Conservation (phyloP, 2,888 invertebrate genomes). For the Tipula confusa region DNA sequence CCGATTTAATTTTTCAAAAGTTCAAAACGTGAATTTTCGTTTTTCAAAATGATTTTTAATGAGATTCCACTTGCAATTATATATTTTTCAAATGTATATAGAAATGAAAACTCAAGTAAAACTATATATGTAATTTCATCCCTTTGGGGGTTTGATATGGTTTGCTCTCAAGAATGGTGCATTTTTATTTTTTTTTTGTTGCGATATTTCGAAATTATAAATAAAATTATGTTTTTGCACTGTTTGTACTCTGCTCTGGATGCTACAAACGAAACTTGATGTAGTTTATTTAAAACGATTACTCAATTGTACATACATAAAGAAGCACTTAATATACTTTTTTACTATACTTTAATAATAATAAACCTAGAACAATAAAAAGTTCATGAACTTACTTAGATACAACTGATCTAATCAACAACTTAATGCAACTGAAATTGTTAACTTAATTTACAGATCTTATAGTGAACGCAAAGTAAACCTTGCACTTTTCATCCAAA, state of each 20-base stretch:
- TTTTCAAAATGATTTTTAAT: neutral
- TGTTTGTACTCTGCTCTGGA: neutral
- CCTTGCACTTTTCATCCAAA: no score
- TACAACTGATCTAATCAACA: no score
- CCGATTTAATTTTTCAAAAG: neutral
- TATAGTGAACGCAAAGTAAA: no score
- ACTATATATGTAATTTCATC: neutral
- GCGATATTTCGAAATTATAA: neutral
- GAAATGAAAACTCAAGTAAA: neutral
- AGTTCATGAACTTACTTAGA: no score
- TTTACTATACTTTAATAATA: no score
- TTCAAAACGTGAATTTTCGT: slow-evolving; percentile 3
- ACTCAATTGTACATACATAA: no score
- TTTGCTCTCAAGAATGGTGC: neutral
- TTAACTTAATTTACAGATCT: no score
- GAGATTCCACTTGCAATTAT: neutral
- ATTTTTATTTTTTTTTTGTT: neutral
- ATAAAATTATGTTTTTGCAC: neutral
- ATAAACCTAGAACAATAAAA: no score
- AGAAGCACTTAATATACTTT: no score
- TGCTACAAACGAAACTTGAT: no score
- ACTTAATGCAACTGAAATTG: no score
- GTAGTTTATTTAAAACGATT: no score
- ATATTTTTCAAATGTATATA: neutral
- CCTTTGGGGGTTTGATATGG: neutral